Base-by-base conservation (phyloP, 2,888 invertebrate species). In the Pristionchus arcanus region DNA sequence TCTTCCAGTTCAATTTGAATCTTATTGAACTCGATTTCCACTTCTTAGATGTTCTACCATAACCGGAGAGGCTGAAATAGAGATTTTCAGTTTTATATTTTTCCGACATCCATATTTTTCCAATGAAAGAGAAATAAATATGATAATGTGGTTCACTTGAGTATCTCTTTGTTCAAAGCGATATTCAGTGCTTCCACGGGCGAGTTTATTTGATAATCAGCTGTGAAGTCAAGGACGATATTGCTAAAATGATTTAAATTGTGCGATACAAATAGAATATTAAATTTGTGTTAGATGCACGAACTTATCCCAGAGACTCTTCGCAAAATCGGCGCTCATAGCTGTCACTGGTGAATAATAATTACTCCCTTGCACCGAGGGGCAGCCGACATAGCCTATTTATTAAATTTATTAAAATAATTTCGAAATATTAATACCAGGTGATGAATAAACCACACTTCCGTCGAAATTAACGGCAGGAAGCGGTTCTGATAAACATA, bases 181-280 rank as follows among this genome's bases (percentile, higher is more conserved):
- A 77, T 16, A 42, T 77, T n/a, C 74, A 77, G 21, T 0, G 74
- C 74, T 25, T 77, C 74, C 1, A 2, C 15, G 31, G 74, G 74
- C 2, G 74, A 77, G 42, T 77, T 77, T 37, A 77, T 77, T 25
- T 42, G 74, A 42, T 77, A 77, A 25, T 77, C 74, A 3, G 74
- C 42, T 21, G 31, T 31, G 42, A 77, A 25, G 42, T 77, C 74
- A 9, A 77, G 25, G 37, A 77, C 2, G 74, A 77, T 77, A 42
- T 37, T 77, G 13, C 74, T 77, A 42, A 37, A 42, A 28, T n/a
- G 7, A 31, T 28, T 28, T 7, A 13, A 68, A 25, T 5, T 68
- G 9, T 28, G 42, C 13, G 42, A 49, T 49, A 11, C 42, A 49
- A 49, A 7, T 49, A 11, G 7, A 49, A 49, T n/a, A n/a, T n/a